Evolutionary conservation across 1,140 invertebrate genomes (phyloP).

Genomic region (Chlorops oryzae): DNA sequence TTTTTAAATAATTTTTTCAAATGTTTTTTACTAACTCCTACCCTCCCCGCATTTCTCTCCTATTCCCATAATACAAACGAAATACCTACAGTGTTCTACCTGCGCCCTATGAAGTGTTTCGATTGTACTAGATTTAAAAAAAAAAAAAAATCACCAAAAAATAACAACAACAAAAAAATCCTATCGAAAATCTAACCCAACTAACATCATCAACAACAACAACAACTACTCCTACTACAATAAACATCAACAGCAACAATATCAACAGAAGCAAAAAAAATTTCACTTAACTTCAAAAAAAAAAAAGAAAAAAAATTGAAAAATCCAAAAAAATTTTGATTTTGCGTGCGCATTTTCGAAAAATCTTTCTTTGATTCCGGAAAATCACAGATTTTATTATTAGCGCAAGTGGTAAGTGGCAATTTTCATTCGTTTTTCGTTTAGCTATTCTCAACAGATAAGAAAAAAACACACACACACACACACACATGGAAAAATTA

Average conservation of each 20-base stretch:
- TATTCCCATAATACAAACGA: neutral
- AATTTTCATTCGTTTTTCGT: constrained; percentile 25
- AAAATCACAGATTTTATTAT: no score
- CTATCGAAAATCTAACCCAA: constrained; percentile 17
- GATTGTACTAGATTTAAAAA: constrained; percentile 47
- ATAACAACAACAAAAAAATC: no score
- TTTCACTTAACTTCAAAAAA: no score
- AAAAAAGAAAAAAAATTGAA: neutral
- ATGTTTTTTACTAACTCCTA: no score
- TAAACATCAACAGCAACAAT: constrained; percentile 5
- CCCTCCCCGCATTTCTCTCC: no score
- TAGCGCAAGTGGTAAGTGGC: constrained; percentile 34
- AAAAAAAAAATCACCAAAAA: no score
- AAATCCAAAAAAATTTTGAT: neutral
- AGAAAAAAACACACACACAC: constrained; percentile 8
- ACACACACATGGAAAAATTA: neutral
- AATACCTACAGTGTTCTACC: constrained; percentile 35
- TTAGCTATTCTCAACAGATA: constrained; percentile 10
- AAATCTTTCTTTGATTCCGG: no score
- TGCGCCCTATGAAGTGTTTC: constrained; percentile 48
- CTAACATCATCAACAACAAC: constrained; percentile 12
- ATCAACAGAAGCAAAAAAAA: constrained; percentile 1
- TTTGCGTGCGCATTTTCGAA: neutral
- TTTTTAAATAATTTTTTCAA: no score
- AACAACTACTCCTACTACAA: neutral